phyloP scores from a whole-genome alignment of 2,797 vertebrate species.

The Ptychadena robeensis region DNA sequence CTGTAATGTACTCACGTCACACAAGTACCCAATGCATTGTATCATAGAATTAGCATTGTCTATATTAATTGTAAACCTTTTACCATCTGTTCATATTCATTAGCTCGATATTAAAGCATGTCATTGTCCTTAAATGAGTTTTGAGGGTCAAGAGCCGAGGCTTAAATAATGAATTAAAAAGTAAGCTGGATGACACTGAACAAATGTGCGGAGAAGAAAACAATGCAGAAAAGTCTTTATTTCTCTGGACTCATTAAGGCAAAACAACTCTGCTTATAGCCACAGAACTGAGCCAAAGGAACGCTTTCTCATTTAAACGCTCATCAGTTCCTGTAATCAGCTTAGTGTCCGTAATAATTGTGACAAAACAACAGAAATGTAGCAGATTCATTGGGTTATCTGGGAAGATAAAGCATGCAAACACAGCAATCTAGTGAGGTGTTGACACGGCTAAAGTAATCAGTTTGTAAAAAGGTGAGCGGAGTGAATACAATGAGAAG shows the following conservation, averaged over 20 bases:
- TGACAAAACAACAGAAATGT: constrained; percentile 61
- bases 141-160: neutral
- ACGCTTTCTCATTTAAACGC: constrained; percentile 14
- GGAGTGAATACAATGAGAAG: constrained; percentile 80
- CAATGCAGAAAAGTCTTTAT: neutral
- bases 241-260: neutral
- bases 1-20: neutral
- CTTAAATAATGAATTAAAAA: neutral
- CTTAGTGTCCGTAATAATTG: constrained; percentile 63
- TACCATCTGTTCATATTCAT: too few relatives aligned
- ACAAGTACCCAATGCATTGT: neutral
- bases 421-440: constrained; percentile 69
- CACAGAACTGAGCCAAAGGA: neutral
- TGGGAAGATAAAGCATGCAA: constrained; percentile 68
- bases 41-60: neutral
- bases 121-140: neutral
- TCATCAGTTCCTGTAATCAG: constrained; percentile 47
- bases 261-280: neutral
- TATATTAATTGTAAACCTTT: too few relatives aligned
- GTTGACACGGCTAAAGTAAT: constrained; percentile 79
- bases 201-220: neutral
- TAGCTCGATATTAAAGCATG: neutral
- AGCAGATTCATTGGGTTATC: constrained; percentile 64
- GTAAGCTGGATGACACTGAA: neutral
- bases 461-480: constrained; percentile 77